These are phyloP conservation scores for Scleropages formosus DNA, from an alignment of 2,797 vertebrate species.

Conservation along the genomic window DNA sequence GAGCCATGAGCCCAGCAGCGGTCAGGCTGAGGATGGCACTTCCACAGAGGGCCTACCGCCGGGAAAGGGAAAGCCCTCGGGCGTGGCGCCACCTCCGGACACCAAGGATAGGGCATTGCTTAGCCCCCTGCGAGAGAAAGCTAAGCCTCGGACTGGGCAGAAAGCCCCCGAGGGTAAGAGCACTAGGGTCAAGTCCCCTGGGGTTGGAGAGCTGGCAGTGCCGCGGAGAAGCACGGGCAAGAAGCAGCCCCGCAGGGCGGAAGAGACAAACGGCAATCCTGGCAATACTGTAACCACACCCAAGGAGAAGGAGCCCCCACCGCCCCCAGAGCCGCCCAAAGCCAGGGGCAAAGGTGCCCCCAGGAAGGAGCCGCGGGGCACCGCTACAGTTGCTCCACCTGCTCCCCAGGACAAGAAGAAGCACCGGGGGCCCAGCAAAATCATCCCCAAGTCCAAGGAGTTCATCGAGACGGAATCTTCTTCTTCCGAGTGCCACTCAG, in stretches of 20 bases:
- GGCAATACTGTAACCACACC: slow-evolving; percentile 75
- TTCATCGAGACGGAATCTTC: slow-evolving; percentile 95
- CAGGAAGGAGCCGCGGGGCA: slow-evolving; percentile 85
- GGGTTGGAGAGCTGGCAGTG: slow-evolving; percentile 71
- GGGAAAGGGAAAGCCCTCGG: slow-evolving; percentile 77
- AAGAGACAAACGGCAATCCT: slow-evolving; percentile 81
- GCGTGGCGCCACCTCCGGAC: slow-evolving; percentile 66
- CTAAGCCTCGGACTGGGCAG: slow-evolving; percentile 79
- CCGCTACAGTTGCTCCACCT: slow-evolving; percentile 35
- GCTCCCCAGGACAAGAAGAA: slow-evolving; percentile 84
- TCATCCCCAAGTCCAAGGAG: slow-evolving; percentile 89
- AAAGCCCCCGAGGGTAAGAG: slow-evolving; percentile 84
- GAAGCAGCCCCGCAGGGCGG: slow-evolving; percentile 88
- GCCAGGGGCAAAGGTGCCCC: slow-evolving; percentile 82
- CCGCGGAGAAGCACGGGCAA: slow-evolving; percentile 84
- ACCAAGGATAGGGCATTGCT: slow-evolving; percentile 81
- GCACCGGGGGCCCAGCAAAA: slow-evolving; percentile 84
- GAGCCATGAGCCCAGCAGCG: slow-evolving; percentile 66
- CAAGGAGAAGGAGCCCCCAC: slow-evolving; percentile 87
- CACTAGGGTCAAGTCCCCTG: slow-evolving; percentile 84
- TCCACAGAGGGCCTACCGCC: slow-evolving; percentile 71
- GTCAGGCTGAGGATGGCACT: slow-evolving; percentile 70
- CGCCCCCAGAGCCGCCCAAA: slow-evolving; percentile 77
- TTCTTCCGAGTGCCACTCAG: slow-evolving; percentile 89
- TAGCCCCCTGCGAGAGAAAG: slow-evolving; percentile 83